Conservation (phyloP, 1,140 invertebrate species). For the Carposina sasakii region DNA sequence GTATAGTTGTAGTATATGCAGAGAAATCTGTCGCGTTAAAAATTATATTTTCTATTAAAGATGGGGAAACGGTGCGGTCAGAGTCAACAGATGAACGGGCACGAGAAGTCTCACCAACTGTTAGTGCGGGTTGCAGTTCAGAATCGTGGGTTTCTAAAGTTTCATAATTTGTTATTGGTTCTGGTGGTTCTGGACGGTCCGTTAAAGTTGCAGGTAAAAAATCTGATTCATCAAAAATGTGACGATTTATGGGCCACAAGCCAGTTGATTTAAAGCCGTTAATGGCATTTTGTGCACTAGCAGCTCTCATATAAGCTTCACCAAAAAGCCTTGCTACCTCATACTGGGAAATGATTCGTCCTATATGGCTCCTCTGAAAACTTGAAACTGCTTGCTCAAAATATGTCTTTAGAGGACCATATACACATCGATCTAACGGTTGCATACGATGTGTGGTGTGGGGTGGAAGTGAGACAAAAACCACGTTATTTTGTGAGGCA, state of each 20-base stretch:
- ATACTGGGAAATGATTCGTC: constrained; percentile 28
- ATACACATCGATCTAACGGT: constrained; percentile 41
- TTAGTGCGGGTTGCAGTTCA: neutral
- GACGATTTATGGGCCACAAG: constrained; percentile 36
- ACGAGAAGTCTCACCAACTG: neutral
- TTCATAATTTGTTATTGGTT: too few species aligned
- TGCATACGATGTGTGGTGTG: constrained; percentile 35
- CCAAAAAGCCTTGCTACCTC: constrained; percentile 14
- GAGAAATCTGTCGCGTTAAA: neutral
- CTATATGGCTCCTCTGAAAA: constrained; percentile 30
- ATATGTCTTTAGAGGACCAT: constrained; percentile 39
- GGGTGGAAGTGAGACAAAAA: constrained; percentile 27
- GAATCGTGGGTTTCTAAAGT: neutral
- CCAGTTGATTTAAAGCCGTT: constrained; percentile 38
- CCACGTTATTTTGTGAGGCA: constrained; percentile 33
- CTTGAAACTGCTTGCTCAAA: constrained; percentile 28
- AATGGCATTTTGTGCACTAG: constrained; percentile 34
- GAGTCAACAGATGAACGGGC: neutral
- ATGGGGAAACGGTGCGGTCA: neutral
- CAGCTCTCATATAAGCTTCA: constrained; percentile 34
- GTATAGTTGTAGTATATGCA: neutral
- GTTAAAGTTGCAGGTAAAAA: constrained; percentile 15
- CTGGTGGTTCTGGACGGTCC: neutral
- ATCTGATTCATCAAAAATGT: constrained; percentile 33
- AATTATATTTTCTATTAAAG: neutral